Evolutionary conservation across 2,888 invertebrate species (phyloP), one percentile per base, ranked within the genome.

Genomic region (Scrobipalpa costella): DNA sequence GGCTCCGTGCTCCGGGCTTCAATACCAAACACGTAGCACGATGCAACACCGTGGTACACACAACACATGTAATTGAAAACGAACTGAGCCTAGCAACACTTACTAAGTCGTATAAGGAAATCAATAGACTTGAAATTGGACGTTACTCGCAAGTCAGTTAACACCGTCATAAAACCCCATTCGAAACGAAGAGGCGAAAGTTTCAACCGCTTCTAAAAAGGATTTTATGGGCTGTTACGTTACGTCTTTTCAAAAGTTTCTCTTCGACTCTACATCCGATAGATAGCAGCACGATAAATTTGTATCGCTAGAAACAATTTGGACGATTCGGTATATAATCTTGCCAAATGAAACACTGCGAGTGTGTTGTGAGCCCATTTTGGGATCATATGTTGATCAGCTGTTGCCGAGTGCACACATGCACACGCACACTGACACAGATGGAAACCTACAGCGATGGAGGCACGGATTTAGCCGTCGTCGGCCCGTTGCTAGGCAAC

Each of bases 351-450:
- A 55, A 55, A 55, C 55, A 55, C 3, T 17, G 49, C 19, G 21
- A 1, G 15, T 21, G 50, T 33, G 55, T n/a, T 21, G 55, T 33
- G 15, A 27, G 9, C 21, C 27, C 27, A 52, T n/a, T 33, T 27
- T 55, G 33, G 33, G 55, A 55, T 55, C 55, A 55, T 34, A 15
- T 55, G 55, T 55, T 55, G 55, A 55, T 55, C 55, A 55, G 55
- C 55, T 55, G 55, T 55, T 55, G 55, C 55, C 33, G 21, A 9
- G 55, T 27, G 33, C 27, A 27, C 40, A 40, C 40, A 40, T 11
- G 11, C 38, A 38, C 1, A 1, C 40, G n/a, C 1, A 40, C 40
- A 40, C 40, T 13, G 2, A 11, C 57, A 33, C 57, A 36, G n/a
- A 27, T 57, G 57, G 57, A 36, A 36, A 57, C 47, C 17, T 49